A percentile compares a stretch with the other conserved stretches of the same genome.
phyloP scores from a whole-genome alignment of 2,888 invertebrate genomes.

The Fragum whitleyi region DNA sequence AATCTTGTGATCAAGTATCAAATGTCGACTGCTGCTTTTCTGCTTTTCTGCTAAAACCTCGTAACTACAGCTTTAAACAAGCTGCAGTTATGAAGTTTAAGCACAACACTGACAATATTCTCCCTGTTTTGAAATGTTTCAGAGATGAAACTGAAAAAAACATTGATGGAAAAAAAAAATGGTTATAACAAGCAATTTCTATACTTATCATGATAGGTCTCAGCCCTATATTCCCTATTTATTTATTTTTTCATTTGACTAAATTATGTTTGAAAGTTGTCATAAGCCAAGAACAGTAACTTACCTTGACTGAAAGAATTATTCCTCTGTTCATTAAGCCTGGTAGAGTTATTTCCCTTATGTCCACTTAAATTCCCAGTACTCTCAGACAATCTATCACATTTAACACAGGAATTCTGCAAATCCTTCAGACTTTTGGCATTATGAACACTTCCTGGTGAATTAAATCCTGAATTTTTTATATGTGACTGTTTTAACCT shows the following conservation, averaged over 20 bases:
- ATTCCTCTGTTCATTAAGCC: constrained; percentile 16
- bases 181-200: neutral
- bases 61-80: too few relatives aligned
- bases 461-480: neutral
- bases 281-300: neutral
- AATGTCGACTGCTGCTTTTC: too few relatives aligned
- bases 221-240: neutral
- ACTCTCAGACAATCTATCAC: constrained; percentile 17
- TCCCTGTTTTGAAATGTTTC: too few relatives aligned
- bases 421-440: constrained; percentile 22
- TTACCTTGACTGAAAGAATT: constrained; percentile 5
- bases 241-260: too few relatives aligned
- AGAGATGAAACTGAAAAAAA: too few relatives aligned
- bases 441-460: constrained; percentile 13
- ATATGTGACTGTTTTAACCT: constrained; percentile 35
- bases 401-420: constrained; percentile 22
- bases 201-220: neutral
- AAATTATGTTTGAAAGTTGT: too few relatives aligned
- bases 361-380: neutral
- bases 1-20: too few relatives aligned
- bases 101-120: too few relatives aligned
- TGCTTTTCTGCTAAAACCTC: too few relatives aligned
- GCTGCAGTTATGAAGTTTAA: too few relatives aligned
- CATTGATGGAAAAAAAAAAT: neutral
- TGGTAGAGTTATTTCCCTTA: constrained; percentile 24